Evolutionary conservation across 92 coral and sea anemone genomes (phyloP).

Genomic region (Epizoanthus scotinus): DNA sequence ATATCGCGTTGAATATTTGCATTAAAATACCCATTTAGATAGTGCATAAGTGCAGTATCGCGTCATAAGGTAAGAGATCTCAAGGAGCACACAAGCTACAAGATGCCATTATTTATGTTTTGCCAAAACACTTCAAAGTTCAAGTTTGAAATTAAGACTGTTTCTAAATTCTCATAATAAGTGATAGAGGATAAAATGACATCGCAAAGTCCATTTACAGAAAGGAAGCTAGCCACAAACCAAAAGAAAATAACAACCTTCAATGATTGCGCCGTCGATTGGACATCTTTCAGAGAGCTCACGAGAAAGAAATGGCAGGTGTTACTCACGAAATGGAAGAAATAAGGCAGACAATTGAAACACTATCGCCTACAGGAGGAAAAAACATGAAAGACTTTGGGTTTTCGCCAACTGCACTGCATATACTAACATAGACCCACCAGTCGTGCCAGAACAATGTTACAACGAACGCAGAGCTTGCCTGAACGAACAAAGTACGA

Average conservation of each 20-base stretch:
- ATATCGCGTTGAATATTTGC: constrained; percentile 19
- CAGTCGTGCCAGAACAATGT: not conserved
- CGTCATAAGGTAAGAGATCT: not conserved
- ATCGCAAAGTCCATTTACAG: not conserved
- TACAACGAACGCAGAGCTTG: constrained; percentile 9
- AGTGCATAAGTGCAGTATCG: not conserved
- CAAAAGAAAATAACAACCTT: constrained; percentile 40
- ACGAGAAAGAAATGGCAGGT: constrained; percentile 46
- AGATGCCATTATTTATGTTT: not conserved
- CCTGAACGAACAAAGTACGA: not conserved
- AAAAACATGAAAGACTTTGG: not conserved
- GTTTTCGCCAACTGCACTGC: not conserved
- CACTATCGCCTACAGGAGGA: not conserved
- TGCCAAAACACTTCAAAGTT: not conserved
- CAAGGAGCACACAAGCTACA: not conserved
- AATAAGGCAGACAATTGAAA: constrained; percentile 49
- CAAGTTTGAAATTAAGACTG: not conserved
- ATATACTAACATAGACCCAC: not conserved
- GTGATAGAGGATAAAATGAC: not conserved
- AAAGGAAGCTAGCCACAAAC: not conserved
- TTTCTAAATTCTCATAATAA: not conserved
- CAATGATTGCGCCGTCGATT: constrained; percentile 39
- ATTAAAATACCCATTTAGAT: constrained; percentile 3
- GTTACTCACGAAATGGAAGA: constrained; percentile 44
- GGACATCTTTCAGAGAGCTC: constrained; percentile 36